Evolutionary conservation across 2,888 invertebrate genomes (phyloP).

Genomic region (Hofmannophila pseudospretella): DNA sequence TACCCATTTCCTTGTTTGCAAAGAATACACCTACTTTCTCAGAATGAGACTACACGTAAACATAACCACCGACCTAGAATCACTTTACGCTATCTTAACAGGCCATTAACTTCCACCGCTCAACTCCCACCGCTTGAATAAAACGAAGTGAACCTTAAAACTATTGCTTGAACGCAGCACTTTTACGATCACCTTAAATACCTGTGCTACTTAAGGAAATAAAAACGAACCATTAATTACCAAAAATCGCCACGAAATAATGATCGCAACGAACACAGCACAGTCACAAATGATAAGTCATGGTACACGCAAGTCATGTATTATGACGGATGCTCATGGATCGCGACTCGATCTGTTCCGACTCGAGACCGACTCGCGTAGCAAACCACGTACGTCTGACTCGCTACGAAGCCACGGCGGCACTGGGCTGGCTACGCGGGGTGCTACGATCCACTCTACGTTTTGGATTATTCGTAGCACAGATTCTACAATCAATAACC

Average conservation of each 20-base stretch:
- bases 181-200: slow-evolving; percentile 32
- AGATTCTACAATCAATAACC: slow-evolving; percentile 68
- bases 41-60: too few relatives aligned
- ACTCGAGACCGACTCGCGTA: slow-evolving; percentile 18
- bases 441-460: slow-evolving; percentile 57
- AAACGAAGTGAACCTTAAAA: slow-evolving; percentile 44
- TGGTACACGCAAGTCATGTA: slow-evolving; percentile 18
- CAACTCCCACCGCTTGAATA: slow-evolving; percentile 44
- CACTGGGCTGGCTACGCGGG: slow-evolving; percentile 70
- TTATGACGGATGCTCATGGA: slow-evolving; percentile 1
- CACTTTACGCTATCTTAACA: slow-evolving; percentile 58
- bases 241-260: slow-evolving; percentile 8
- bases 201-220: slow-evolving; percentile 8
- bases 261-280: slow-evolving; percentile 33
- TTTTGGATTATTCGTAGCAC: slow-evolving; percentile 63
- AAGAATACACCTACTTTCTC: too few relatives aligned
- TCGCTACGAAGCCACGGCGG: slow-evolving; percentile 58
- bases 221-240: slow-evolving; percentile 10
- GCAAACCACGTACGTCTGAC: slow-evolving; percentile 38
- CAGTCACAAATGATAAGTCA: slow-evolving; percentile 31
- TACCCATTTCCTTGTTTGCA: too few relatives aligned
- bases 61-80: slow-evolving; percentile 20
- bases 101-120: slow-evolving; percentile 56
- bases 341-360: slow-evolving; percentile 14
- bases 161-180: slow-evolving; percentile 33